phyloP scores from a whole-genome alignment of 2,888 invertebrate genomes.

The Agrochola litura region DNA sequence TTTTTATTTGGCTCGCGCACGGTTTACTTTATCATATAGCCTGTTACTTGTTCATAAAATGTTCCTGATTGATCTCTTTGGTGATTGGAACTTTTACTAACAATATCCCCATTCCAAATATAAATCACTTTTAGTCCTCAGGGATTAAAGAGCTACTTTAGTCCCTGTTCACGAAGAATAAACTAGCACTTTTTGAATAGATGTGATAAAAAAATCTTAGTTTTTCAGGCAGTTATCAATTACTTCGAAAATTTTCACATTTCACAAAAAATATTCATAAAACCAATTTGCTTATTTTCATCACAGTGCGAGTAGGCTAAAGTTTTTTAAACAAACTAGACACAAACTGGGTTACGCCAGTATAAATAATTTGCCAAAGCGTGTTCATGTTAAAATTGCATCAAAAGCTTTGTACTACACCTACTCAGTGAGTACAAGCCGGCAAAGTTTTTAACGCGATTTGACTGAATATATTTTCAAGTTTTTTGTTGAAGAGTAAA shows the following conservation, averaged over 20 bases:
- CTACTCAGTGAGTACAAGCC: conserved; percentile 59
- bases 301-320: conserved; percentile 27
- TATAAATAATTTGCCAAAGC: conserved; percentile 68
- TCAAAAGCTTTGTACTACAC: conserved; percentile 72
- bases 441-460: conserved; percentile 68
- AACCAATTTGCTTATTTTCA: conserved; percentile 35
- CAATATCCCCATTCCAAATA: too few species aligned
- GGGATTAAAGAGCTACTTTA: too few species aligned
- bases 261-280: conserved; percentile 14
- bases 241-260: neutral
- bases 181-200: too few species aligned
- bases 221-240: neutral
- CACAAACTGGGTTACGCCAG: conserved; percentile 67
- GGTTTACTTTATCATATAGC: too few species aligned
- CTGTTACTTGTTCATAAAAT: too few species aligned
- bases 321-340: conserved; percentile 63
- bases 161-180: too few species aligned
- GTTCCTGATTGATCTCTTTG: too few species aligned
- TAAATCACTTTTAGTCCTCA: too few species aligned
- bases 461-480: conserved; percentile 66
- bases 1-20: too few species aligned
- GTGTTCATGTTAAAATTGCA: conserved; percentile 70
- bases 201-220: too few species aligned
- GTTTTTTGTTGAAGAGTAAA: conserved; percentile 50
- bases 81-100: too few species aligned